Conservation (phyloP, 2,888 invertebrate species). For the Microdon myrmicae region DNA sequence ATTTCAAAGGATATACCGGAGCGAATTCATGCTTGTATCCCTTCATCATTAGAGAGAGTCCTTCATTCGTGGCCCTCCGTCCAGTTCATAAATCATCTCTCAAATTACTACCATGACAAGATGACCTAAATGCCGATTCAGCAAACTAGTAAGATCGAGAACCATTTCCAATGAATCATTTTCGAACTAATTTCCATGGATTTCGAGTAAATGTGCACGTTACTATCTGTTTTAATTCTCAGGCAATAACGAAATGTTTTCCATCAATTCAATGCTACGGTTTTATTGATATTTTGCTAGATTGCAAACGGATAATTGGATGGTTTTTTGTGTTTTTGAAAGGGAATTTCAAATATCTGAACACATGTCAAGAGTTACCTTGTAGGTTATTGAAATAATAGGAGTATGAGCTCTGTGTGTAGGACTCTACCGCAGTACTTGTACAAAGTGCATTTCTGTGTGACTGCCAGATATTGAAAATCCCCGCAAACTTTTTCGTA, state of each 20-base stretch:
- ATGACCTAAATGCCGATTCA: conserved; percentile 26
- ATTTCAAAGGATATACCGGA: no score
- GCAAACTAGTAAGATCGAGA: not conserved
- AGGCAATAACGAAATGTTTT: conserved; percentile 40
- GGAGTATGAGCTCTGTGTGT: no score
- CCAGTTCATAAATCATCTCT: conserved; percentile 34
- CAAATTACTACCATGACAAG: conserved; percentile 27
- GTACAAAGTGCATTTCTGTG: conserved; percentile 45
- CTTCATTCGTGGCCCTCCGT: no score
- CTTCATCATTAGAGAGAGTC: no score
- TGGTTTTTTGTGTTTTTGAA: no score
- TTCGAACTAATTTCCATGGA: conserved; percentile 29
- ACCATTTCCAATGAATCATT: conserved; percentile 31
- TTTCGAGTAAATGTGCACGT: conserved; percentile 40
- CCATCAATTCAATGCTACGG: conserved; percentile 44
- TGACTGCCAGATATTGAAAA: conserved; percentile 49
- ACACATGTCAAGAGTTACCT: no score
- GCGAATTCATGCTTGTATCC: no score
- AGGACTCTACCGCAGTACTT: no score
- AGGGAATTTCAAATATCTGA: no score
- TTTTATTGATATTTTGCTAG: no score
- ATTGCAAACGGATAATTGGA: no score
- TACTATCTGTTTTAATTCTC: conserved; percentile 25
- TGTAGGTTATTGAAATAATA: no score
- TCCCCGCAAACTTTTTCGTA: conserved; percentile 47